Base-by-base conservation (phyloP, 2,888 invertebrate species). In the Agapostemon virescens region DNA sequence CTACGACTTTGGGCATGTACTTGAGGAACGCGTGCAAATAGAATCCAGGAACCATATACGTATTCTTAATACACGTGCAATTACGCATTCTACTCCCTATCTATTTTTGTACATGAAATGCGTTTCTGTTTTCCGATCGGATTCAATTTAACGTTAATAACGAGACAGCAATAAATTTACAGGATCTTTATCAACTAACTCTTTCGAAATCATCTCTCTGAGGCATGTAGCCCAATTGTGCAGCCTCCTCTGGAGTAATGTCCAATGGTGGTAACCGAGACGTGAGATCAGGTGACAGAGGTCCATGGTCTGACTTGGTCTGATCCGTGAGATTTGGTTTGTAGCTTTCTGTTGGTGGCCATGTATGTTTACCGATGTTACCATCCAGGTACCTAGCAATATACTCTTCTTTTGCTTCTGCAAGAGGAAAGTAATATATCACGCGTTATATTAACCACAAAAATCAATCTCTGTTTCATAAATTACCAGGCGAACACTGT, bases 181-280 rank as follows among this genome's bases (percentile, higher is more conserved):
- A n/a, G n/a, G n/a, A n/a, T 36, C 15, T 55, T 52, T n/a, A 30
- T 45, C 13, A n/a, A 89, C 91, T 90, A 93, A 97, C 97, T 93
- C 97, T 95, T 94, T 98, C 98, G 94, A 98, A 99, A 92, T 98
- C 98, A 94, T 98, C 98, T 91, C 98, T 95, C 91, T 97, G 97
- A 3, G 98, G 97, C 97, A 98, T 98, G 90, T 98, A 99, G 2
- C 98, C 98, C 15, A 99, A 94, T 89, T 97, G 96, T 49, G 96
- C 94, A 45, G 98, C 97, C 93, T 99, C 98, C 90, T 98, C 97
- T 0, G 95, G 93, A 15, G 96, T 95, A 73, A 97, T 95, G 87
- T 98, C 97, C 38, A 97, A 92, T 1, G 97, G 96, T 49, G 97
- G 97, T 74, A 98, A 93, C 74, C 96, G 94, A 0, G 96, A 95